Evolutionary conservation across 2,797 vertebrate genomes (phyloP).

Genomic region (Sebastes steindachneri): DNA sequence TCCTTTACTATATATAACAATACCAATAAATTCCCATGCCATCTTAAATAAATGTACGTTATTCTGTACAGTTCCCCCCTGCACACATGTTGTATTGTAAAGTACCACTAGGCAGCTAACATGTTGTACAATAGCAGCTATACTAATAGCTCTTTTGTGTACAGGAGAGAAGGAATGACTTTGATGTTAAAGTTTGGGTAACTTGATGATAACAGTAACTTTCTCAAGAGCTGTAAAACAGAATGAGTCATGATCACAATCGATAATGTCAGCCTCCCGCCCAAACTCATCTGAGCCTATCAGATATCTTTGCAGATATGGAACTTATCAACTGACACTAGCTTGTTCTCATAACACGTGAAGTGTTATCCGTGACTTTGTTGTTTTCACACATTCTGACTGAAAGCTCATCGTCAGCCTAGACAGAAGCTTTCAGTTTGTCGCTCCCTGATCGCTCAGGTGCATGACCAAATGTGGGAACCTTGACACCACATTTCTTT

Average conservation of each 20-base stretch:
- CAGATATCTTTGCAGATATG: not conserved
- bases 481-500: not conserved
- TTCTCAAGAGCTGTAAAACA: not conserved
- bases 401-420: not conserved
- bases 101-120: not conserved
- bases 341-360: not conserved
- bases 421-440: not conserved
- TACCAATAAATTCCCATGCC: not conserved
- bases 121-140: not conserved
- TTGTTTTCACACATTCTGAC: constrained; percentile 15
- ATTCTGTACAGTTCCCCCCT: not conserved
- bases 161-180: not conserved
- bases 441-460: fast-evolving
- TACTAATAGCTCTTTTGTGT: not conserved
- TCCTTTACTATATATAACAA: not conserved
- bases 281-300: not conserved
- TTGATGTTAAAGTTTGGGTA: not conserved
- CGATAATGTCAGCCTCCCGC: fast-evolving
- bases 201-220: not conserved
- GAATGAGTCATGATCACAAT: not conserved
- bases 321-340: not conserved
- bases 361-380: not conserved
- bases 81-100: not conserved
- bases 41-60: not conserved
- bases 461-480: not conserved